phyloP scores from a whole-genome alignment of 1,140 invertebrate genomes.

The Psilanteris sp. region DNA sequence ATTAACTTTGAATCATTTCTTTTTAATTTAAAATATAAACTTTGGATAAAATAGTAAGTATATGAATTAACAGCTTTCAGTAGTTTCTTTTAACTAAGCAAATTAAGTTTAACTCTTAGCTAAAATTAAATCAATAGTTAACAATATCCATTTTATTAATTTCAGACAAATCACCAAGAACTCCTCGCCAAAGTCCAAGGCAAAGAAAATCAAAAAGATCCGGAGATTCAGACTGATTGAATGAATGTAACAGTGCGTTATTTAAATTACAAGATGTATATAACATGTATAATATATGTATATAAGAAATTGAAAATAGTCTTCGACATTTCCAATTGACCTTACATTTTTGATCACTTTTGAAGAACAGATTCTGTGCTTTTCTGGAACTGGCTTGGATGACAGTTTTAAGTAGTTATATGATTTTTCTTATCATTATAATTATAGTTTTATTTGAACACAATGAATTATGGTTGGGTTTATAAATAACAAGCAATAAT shows the following conservation, averaged over 20 bases:
- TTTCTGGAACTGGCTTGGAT: no score
- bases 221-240: conserved; percentile 83
- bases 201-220: conserved; percentile 86
- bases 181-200: conserved; percentile 83
- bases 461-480: no score
- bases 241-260: conserved; percentile 20
- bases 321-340: conserved; percentile 10
- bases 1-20: neutral
- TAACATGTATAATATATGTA: no score
- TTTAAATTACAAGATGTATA: conserved; percentile 24
- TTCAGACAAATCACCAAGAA: conserved; percentile 80
- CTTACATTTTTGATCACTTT: conserved; percentile 21
- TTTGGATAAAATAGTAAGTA: conserved; percentile 1
- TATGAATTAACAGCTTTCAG: no score
- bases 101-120: no score
- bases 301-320: conserved; percentile 42
- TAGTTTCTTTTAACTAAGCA: no score
- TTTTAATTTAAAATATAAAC: conserved; percentile 5
- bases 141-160: no score
- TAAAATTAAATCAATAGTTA: no score
- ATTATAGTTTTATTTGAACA: no score
- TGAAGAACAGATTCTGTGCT: no score
- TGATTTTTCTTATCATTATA: no score
- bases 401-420: no score
- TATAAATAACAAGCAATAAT: conserved; percentile 2